A percentile compares a stretch with the other conserved stretches of the same genome.
phyloP scores from a whole-genome alignment of 2,888 invertebrate genomes.

The Idaea aversata region DNA sequence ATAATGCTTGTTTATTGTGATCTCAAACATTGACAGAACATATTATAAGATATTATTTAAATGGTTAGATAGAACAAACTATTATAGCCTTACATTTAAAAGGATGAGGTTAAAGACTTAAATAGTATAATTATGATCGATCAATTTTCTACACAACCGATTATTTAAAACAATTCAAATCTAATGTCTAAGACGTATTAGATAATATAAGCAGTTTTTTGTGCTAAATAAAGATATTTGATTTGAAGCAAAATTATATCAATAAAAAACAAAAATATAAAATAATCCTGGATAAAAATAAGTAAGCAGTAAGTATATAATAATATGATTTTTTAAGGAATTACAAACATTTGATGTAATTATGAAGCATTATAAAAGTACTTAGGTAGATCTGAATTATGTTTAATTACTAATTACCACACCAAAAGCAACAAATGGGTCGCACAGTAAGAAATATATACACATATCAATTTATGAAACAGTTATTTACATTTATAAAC shows the following conservation, averaged over 20 bases:
- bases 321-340: slow-evolving; percentile 1
- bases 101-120: neutral
- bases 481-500: neutral
- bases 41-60: neutral
- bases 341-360: neutral
- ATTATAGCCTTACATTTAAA: neutral
- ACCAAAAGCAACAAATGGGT: neutral
- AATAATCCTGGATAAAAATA: slow-evolving; percentile 30
- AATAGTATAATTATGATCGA: neutral
- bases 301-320: slow-evolving; percentile 4
- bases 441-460: neutral
- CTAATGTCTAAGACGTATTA: slow-evolving; percentile 11
- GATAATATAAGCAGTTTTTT: too few species aligned
- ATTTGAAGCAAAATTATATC: slow-evolving; percentile 18
- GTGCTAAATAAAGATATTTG: too few species aligned
- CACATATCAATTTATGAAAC: neutral
- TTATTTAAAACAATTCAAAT: neutral
- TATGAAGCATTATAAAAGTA: neutral
- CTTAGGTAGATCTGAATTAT: neutral
- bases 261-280: slow-evolving; percentile 36
- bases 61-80: neutral
- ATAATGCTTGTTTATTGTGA: too few species aligned
- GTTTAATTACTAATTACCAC: neutral
- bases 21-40: too few species aligned
- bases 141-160: neutral